Conservation (phyloP, 2,888 invertebrate species). For the Biston betularia region DNA sequence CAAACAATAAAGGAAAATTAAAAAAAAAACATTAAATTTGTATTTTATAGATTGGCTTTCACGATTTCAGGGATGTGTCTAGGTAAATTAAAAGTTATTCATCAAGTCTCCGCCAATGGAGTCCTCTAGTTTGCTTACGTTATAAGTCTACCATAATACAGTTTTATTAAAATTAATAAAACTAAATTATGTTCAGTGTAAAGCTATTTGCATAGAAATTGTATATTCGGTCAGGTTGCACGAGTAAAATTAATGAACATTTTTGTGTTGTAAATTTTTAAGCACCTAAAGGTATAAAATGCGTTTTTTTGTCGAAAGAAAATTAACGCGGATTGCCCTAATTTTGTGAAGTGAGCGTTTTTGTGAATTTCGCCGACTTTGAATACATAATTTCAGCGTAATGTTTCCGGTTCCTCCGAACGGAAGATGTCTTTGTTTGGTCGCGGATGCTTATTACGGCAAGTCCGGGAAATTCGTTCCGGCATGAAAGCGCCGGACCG, state of each 20-base stretch:
- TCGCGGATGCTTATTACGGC: conserved; percentile 76
- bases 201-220: conserved; percentile 17
- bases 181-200: conserved; percentile 9
- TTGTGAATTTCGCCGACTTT: conserved; percentile 58
- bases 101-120: no score
- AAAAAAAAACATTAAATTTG: no score
- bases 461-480: conserved; percentile 74
- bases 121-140: conserved; percentile 1
- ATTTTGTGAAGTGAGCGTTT: conserved; percentile 49
- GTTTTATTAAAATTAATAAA: conserved; percentile 1
- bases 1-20: no score
- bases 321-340: conserved; percentile 40
- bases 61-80: no score
- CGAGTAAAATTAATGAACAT: conserved; percentile 23
- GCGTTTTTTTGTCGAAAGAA: conserved; percentile 32
- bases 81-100: no score
- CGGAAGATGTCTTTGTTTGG: conserved; percentile 80
- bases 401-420: conserved; percentile 71
- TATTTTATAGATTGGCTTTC: no score
- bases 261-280: conserved; percentile 26
- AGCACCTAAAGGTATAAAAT: conserved; percentile 18
- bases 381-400: conserved; percentile 70
- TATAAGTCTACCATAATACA: neutral
- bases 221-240: conserved; percentile 20
- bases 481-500: conserved; percentile 74